Evolutionary conservation across 2,113 vertebrate species (phyloP), one percentile per base, ranked within the genome.

Genomic region (Tamias sibiricus): DNA sequence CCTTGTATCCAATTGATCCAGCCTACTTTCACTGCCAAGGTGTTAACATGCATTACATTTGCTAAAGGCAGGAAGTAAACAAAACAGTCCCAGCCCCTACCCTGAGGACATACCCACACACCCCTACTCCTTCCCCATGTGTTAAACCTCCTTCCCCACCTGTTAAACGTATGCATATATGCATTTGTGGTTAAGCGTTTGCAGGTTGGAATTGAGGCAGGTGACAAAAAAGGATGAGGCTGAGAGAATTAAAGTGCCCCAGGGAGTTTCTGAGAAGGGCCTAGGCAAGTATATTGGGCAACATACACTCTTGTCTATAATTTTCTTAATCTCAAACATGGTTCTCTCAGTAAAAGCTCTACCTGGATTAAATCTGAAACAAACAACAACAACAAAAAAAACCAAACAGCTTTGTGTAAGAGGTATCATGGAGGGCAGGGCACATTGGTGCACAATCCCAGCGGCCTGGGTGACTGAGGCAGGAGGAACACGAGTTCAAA

Each of bases 321-420:
- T 84, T 82, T 5, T 95, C 96, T 90, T 69, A 80, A 62, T 82
- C 3, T 32, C 24, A 93, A 75, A 11, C 20, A 83, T 30, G 64
- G 16, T 89, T 89, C n/a, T 79, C 59, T 95, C 80, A 91, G 54
- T 52, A 95, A 97, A 86, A 89, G 30, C 2, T 90, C 94, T 66
- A 83, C 87, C 74, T 88, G 1, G 66, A 66, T 0, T 6, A 96
- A 96, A 42, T 95, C 76, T 68, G 77, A 0, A 85, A 2, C 35
- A 87, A 64, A 87, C 6, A 69, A 95, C 97, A 96, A 95, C 59
- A 62, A 62, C 59, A 28, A 57, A 54, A 54, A 54, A 19, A 22
- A 24, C 57, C 26, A 62, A 24, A 28, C 24, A 68, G 1, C 26
- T 93, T 40, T 26, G 4, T 66, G 89, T 97, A 79, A 83, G 20